A percentile compares a stretch with the other conserved stretches of the same genome.
These are phyloP conservation scores for Protodeltote pygarga DNA, from an alignment of 2,888 invertebrate genomes.

Conservation along the genomic window DNA sequence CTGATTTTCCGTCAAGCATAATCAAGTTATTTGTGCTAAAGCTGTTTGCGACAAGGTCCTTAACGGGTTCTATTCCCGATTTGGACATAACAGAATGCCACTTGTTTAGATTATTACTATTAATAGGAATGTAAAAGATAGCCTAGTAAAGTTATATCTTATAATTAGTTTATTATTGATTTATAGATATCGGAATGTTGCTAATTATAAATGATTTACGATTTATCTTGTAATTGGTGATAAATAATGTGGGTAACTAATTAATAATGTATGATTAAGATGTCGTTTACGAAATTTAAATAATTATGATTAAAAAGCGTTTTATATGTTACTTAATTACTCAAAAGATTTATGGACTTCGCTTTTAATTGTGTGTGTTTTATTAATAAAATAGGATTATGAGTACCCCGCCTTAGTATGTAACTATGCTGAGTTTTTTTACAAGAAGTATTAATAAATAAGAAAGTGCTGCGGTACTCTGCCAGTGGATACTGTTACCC, in stretches of 20 bases:
- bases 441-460: no score
- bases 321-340: no score
- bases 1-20: constrained; percentile 58
- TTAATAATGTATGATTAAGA: constrained; percentile 1
- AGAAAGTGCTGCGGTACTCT: no score
- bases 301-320: not conserved
- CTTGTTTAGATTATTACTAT: constrained; percentile 50
- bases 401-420: no score
- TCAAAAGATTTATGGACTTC: no score
- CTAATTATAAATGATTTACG: constrained; percentile 39
- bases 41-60: constrained; percentile 52
- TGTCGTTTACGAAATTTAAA: not conserved
- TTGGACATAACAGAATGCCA: constrained; percentile 53
- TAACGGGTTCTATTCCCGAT: constrained; percentile 50
- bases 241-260: constrained; percentile 25
- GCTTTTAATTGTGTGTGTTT: no score
- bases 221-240: constrained; percentile 15
- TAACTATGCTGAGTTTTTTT: no score
- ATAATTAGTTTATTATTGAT: constrained; percentile 36
- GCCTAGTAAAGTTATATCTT: constrained; percentile 18
- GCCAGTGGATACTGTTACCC: no score
- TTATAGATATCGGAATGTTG: constrained; percentile 8
- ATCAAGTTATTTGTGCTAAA: constrained; percentile 59
- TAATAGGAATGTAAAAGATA: constrained; percentile 44
- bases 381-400: no score